Evolutionary conservation across 2,888 invertebrate species (phyloP), one percentile per base, ranked within the genome.

Genomic region (Crematogaster levior): DNA sequence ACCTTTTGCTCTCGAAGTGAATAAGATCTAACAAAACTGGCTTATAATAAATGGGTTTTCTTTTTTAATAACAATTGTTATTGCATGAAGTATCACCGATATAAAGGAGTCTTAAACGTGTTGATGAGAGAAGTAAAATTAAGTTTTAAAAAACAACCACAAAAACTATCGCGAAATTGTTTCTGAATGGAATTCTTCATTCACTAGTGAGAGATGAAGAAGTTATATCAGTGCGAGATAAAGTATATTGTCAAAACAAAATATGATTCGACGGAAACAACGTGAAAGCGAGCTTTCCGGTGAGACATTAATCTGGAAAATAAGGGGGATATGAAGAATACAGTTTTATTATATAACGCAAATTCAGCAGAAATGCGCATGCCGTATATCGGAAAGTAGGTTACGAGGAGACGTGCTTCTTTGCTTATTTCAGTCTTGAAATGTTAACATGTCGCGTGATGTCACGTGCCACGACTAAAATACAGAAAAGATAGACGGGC

Each of bases 141-240:
- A 51, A 1, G 7, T 51, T 65, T 63, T 37, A 7, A 15, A 15
- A 40, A 24, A n/a, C 10, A 60, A 46, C 12, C 24, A 34, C 15
- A 18, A 21, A 37, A 10, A 34, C 3, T 21, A 7, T 27, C 79
- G 10, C 61, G 51, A 85, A 84, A 84, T 86, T 84, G 70, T 83
- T 51, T 66, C 15, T 3, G 40, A 53, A 75, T 40, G 27, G 27
- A 48, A 43, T 74, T 66, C 3, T 15, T 75, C n/a, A 37, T 74
- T 46, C n/a, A 27, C 5, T 51, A 24, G 24, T 51, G n/a, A n/a
- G 37, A 53, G n/a, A 40, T n/a, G 34, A 40, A 51, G 27, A 40
- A 66, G 27, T 63, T 40, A 15, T 51, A 40, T 68, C 10, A 15
- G 12, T 34, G 27, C 18, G n/a, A n/a, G 15, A 15, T 66, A 30